Percentiles rank a stretch among this genome's conserved stretches.
Conservation (phyloP, 2,888 invertebrate species). For the Alsophila aescularia region DNA sequence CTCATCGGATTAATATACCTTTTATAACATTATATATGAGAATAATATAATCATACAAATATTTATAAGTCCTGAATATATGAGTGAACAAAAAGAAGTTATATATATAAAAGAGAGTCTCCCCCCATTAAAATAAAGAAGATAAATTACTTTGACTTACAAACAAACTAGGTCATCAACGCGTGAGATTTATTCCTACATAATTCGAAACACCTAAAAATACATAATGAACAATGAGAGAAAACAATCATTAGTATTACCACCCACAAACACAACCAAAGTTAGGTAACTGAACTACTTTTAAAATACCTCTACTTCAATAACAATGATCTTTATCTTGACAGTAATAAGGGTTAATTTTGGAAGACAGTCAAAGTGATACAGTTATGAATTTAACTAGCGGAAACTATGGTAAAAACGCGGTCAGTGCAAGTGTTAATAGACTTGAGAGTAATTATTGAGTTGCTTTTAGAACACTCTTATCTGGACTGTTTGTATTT, state of each 20-base stretch:
- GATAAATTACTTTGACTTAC: too few species aligned
- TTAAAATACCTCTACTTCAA: not conserved
- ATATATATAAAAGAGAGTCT: too few species aligned
- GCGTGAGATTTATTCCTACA: constrained; percentile 4
- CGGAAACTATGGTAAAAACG: constrained; percentile 28
- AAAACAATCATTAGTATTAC: constrained; percentile 28
- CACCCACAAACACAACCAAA: constrained; percentile 22
- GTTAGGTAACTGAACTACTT: constrained; percentile 18
- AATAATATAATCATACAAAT: too few species aligned
- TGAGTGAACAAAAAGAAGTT: too few species aligned
- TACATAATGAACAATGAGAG: constrained; percentile 16
- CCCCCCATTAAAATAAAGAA: too few species aligned
- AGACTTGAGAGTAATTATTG: constrained; percentile 18
- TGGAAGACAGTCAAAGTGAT: not conserved
- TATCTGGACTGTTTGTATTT: constrained; percentile 8
- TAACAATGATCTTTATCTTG: too few species aligned
- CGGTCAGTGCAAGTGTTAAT: constrained; percentile 26
- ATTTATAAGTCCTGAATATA: too few species aligned
- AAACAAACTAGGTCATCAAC: not conserved
- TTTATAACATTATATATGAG: too few species aligned
- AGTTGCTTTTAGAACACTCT: constrained; percentile 21
- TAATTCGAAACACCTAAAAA: constrained; percentile 3
- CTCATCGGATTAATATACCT: too few species aligned
- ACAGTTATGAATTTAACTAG: constrained; percentile 30
- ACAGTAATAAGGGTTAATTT: constrained; percentile 14